Base-by-base conservation (phyloP, 1,140 invertebrate species). In the Vanessa atalanta region DNA sequence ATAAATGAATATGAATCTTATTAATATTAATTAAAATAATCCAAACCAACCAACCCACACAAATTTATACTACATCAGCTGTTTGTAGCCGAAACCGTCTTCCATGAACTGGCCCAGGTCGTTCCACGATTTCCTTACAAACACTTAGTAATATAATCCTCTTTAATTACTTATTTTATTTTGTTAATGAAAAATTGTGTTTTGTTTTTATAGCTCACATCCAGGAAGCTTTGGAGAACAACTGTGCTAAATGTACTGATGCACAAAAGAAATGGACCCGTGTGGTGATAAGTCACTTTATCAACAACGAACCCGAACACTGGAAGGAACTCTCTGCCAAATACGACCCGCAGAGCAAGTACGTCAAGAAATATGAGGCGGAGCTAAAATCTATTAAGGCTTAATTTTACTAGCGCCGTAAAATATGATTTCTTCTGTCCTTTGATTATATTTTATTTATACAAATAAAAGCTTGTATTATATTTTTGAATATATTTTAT, bases 231-330 rank as follows among this genome's bases (percentile, higher is more conserved):
- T 70, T 96, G 3, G 90, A 94, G 78, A 95, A 94, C 20, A 93
- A 94, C 9, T 96, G 96, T 79, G 83, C 67, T 4, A 95, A 95
- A 79, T 96, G 95, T 73, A 94, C 93, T 8, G 89, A 94, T 0
- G 93, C 92, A 37, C 95, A 96, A 76, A 93, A 86, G 15, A 64
- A 83, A 0, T 93, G 93, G 3, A 91, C 94, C 2, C 89, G 94
- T 14, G 94, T 93, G 73, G 93, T 96, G 0, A 92, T 95, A 66
- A 81, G 76, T 3, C 91, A 87, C 65, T 82, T 95, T 11, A 93
- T 94, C 50, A 93, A 94, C 60, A 93, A 96, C 12, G 95, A 95
- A 73, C 86, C 88, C 0, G 93, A 94, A 0, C 87, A 94, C 75
- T 96, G 95, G 95, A 88, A 93, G 9, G 74, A 93, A 13, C 79